Evolutionary conservation across 2,888 invertebrate genomes (phyloP).

Genomic region (Sabatieria punctata): DNA sequence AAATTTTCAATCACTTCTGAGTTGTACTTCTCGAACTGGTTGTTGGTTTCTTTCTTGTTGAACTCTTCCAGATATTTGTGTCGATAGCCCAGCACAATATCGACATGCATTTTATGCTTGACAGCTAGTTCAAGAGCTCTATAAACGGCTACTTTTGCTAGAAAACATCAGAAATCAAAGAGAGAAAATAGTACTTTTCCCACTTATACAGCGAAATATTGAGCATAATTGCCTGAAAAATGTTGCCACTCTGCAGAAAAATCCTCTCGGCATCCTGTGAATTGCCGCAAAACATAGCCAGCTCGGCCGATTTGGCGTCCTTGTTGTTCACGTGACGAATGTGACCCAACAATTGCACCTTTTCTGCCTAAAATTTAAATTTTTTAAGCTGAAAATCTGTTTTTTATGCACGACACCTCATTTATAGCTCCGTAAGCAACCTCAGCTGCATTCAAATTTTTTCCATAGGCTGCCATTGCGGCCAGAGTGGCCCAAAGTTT

Average conservation of each 20-base stretch:
- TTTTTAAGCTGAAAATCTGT: background rate
- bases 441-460: conserved; percentile 73
- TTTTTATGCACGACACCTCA: conserved; percentile 43
- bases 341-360: conserved; percentile 29
- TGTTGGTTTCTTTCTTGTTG: conserved; percentile 36
- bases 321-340: conserved; percentile 19
- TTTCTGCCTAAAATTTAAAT: conserved; percentile 32
- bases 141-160: background rate
- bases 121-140: conserved; percentile 56
- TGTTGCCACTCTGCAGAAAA: conserved; percentile 41
- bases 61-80: conserved; percentile 45
- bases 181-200: conserved; percentile 46
- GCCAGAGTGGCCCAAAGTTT: conserved; percentile 83
- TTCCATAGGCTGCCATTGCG: conserved; percentile 66
- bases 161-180: background rate
- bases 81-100: conserved; percentile 52
- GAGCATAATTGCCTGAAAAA: conserved; percentile 52
- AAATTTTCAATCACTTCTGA: conserved; percentile 13
- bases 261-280: conserved; percentile 52
- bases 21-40: conserved; percentile 18
- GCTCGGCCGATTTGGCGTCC: conserved; percentile 44
- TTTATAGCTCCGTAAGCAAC: conserved; percentile 81
- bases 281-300: conserved; percentile 50
- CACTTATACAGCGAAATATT: conserved; percentile 55
- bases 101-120: conserved; percentile 53